Evolutionary conservation across 2,888 invertebrate species (phyloP).

Genomic region (Eristalinus aeneus): DNA sequence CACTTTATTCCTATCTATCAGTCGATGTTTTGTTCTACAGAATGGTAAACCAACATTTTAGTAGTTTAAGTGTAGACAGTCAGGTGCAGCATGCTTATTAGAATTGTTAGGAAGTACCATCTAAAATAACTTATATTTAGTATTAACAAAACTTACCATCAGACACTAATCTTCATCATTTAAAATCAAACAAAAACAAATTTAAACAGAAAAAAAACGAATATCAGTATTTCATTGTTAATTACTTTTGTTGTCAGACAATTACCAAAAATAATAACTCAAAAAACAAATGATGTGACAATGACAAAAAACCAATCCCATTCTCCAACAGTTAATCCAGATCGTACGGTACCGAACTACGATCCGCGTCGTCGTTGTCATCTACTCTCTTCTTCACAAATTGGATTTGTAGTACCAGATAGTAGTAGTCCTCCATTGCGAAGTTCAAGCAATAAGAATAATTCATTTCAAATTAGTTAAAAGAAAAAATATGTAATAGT

Average conservation of each 20-base stretch:
- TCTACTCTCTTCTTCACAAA: conserved; percentile 72
- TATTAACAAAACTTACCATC: conserved; percentile 46
- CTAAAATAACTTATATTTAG: conserved; percentile 31
- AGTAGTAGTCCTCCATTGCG: conserved; percentile 75
- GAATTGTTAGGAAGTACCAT: conserved; percentile 11
- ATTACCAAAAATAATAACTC: conserved; percentile 27
- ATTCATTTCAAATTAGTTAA: conserved; percentile 74
- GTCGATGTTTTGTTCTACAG: not conserved
- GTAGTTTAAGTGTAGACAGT: not conserved
- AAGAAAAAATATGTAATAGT: conserved; percentile 65
- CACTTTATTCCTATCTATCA: not conserved
- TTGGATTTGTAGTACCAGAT: conserved; percentile 78
- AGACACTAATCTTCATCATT: conserved; percentile 56
- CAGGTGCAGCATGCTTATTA: conserved; percentile 43
- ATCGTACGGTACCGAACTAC: conserved; percentile 75
- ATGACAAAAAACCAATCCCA: conserved; percentile 73
- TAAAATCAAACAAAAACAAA: conserved; percentile 41
- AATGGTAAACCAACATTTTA: not conserved
- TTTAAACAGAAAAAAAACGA: conserved; percentile 14
- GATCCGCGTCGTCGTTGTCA: conserved; percentile 77
- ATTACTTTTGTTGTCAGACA: conserved; percentile 25
- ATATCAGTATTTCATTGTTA: not conserved
- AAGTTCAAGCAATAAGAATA: conserved; percentile 73
- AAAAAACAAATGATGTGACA: conserved; percentile 53
- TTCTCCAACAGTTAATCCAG: conserved; percentile 79